Base-by-base conservation (phyloP, 2,888 invertebrate genomes). In the Lissonota sp. region DNA sequence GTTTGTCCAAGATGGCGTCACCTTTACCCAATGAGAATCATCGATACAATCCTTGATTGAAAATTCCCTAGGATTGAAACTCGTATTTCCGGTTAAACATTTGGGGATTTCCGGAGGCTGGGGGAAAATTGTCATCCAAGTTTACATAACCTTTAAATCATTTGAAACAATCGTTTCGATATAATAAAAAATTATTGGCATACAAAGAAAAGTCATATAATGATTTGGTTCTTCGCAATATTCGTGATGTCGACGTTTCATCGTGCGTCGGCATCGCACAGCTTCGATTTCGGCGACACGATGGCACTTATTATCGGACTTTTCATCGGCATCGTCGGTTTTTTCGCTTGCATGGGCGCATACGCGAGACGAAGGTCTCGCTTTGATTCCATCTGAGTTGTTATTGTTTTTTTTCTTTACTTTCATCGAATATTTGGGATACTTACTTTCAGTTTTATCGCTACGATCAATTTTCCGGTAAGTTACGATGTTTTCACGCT, bases 241-340 rank as follows among this genome's bases (percentile, higher is more conserved):
- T 72, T 79, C n/a, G 40, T 86, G 42, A 80, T 88, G 10, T 77
- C 85, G 16, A 83, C 73, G 5, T 82, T 88, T 42, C 80, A 85
- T 40, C 79, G 72, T 60, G 87, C 79, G 3, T 81, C 84, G 88
- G 94, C 94, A 46, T 93, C 94, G 0, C 91, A 93, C 70, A 93
- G 94, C 78, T 95, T 95, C 87, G 95, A 95, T 90, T 95, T 95
- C 88, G 96, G 95, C 1, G 95, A 96, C 90, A 95, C 95, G 82
- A 88, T 96, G 83, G 96, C 96, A 5, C 93, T 96, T 26, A 93
- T 95, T 84, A 88, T 96, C 67, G 95, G 95, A 0, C 86, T 96
- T 53, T 93, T 94, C 57, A 94, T 95, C 55, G 93, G 94, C 62
- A 93, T 94, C 39, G 89, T 95, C 78, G 95, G 95, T 86, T 94